Percentiles rank a stretch among this genome's conserved stretches.
Conservation (phyloP, 2,113 vertebrate species). For the Acrocephalus kingi region DNA sequence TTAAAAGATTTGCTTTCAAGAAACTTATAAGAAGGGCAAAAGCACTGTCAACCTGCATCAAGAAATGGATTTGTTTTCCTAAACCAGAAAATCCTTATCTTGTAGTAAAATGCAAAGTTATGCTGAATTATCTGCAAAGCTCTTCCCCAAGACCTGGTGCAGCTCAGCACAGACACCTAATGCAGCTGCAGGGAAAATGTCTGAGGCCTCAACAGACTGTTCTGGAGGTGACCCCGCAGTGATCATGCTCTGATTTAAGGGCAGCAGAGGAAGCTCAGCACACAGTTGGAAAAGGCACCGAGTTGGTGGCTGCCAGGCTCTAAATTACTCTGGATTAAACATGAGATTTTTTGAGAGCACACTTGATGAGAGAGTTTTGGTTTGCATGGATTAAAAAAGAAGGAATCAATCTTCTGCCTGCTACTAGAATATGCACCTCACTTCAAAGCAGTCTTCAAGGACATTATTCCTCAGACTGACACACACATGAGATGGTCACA, state of each 20-base stretch:
- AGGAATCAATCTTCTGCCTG: not conserved
- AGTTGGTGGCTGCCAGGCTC: not conserved
- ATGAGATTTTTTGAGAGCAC: not conserved
- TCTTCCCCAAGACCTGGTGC: not conserved
- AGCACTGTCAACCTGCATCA: not conserved
- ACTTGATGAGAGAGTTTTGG: not conserved
- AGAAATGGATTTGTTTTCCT: not conserved
- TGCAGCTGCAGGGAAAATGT: not conserved
- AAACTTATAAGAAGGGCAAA: not conserved
- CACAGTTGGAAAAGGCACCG: not conserved
- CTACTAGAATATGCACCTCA: not conserved
- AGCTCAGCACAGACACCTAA: not conserved
- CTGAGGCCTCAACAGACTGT: not conserved
- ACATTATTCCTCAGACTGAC: not conserved
- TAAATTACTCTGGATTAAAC: not conserved
- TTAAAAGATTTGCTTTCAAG: conserved; percentile 23
- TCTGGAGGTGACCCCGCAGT: not conserved
- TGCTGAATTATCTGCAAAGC: not conserved
- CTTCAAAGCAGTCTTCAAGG: not conserved
- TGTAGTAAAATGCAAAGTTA: not conserved
- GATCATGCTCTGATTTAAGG: not conserved
- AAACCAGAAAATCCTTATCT: not conserved
- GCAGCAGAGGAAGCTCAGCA: not conserved
- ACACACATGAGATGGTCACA: not conserved
- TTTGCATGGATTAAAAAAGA: not conserved